Base-by-base conservation (phyloP, 2,888 invertebrate species). In the Augochlorella aurata region DNA sequence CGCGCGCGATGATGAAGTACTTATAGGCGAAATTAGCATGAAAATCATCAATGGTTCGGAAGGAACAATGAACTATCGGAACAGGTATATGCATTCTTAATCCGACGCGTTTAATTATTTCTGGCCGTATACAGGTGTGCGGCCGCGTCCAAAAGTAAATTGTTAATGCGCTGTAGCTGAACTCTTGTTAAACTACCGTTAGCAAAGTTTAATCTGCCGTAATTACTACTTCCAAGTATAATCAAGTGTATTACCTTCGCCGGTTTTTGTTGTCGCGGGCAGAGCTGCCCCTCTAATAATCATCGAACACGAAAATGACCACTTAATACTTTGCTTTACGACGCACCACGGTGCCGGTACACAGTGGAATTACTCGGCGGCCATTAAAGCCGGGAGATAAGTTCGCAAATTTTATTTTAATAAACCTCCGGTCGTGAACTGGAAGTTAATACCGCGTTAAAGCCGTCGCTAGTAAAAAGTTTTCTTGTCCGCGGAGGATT, bases 391-490 rank as follows among this genome's bases (percentile, higher is more conserved):
- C 58, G 5, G n/a, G 4, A 29, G 61, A 29, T 72, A 72, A 63
- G 29, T 72, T 38, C n/a, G 61, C 61, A 21, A 72, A 72, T 72
- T 72, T 72, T 45, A 29, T 71, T 47, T 71, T 71, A 29, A 71
- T 61, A 71, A 71, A 71, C 72, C 63, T 16, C 61, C 71, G 47
- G 8, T 45, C 72, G 49, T 12, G 72, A 49, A 47, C 29, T 38
- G 47, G 38, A 72, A 72, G 61, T 63, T 72, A 72, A 72, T n/a
- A 38, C 61, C 16, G n/a, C 63, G 61, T 24, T 38, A n/a, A 49
- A 49, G 29, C 16, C n/a, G 38, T 72, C 49, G 49, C 47, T 38
- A n/a, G 21, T 63, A 63, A 63, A 72, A 63, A 72, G 38, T 63
- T 49, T 29, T 16, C 29, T 47, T 49, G n/a, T 38, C 49, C 38